Percentiles rank a stretch among this genome's conserved stretches.
These are phyloP conservation scores for Rhineura floridana DNA, from an alignment of 2,113 vertebrate genomes.

Conservation along the genomic window DNA sequence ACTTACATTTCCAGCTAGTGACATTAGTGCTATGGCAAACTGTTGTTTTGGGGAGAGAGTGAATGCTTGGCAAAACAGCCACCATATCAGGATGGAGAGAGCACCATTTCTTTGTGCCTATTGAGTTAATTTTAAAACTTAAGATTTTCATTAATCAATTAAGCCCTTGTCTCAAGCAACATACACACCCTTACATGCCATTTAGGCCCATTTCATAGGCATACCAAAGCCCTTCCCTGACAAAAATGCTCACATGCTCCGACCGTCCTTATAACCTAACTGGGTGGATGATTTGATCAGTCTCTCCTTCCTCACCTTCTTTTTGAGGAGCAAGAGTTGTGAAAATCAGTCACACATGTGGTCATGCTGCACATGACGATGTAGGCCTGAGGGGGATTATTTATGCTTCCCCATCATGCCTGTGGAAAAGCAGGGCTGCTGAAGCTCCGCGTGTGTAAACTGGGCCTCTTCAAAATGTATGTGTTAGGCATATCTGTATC, in stretches of 20 bases:
- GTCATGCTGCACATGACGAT: not conserved
- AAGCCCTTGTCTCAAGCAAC: not conserved
- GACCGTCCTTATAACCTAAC: too few relatives aligned
- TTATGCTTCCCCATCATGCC: not conserved
- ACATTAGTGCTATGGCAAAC: slow-evolving; percentile 25
- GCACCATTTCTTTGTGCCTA: not conserved
- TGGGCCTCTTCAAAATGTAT: too few relatives aligned
- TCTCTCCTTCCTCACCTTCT: too few relatives aligned
- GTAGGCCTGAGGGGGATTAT: not conserved
- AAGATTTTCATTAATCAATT: not conserved
- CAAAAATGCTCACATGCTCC: too few relatives aligned
- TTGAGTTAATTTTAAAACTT: not conserved
- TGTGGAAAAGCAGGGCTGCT: too few relatives aligned
- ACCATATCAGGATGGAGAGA: not conserved
- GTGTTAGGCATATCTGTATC: too few relatives aligned
- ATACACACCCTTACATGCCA: not conserved
- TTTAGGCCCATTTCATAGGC: too few relatives aligned
- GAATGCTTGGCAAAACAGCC: not conserved
- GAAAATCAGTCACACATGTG: too few relatives aligned
- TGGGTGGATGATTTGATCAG: too few relatives aligned
- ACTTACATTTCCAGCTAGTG: slow-evolving; percentile 26
- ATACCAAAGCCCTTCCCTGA: too few relatives aligned
- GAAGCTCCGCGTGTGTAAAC: too few relatives aligned
- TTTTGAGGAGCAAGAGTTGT: too few relatives aligned
- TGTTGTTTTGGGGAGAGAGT: slow-evolving; percentile 13